Percentiles rank a stretch among this genome's conserved stretches.
These are phyloP conservation scores for Silurus glanis DNA, from an alignment of 2,113 vertebrate genomes.

Conservation along the genomic window DNA sequence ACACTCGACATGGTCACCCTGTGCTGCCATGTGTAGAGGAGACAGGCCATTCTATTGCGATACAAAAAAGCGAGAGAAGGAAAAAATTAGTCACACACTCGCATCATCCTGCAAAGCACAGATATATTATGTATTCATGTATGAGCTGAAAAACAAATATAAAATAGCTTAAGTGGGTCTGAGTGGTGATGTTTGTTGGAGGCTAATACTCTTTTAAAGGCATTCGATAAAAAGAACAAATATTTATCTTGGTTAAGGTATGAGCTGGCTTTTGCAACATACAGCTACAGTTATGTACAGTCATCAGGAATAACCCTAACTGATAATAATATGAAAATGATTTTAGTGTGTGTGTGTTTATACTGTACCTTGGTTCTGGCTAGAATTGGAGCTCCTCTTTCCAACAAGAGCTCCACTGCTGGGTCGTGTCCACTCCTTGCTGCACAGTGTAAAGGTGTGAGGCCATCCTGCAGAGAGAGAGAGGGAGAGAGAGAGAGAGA, in stretches of 20 bases:
- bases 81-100: not conserved
- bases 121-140: not conserved
- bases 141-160: not conserved
- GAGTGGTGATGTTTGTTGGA: not conserved
- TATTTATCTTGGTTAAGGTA: not conserved
- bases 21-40: conserved; percentile 95
- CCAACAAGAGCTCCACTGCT: conserved; percentile 91
- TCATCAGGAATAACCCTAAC: not conserved
- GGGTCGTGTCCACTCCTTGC: conserved; percentile 92
- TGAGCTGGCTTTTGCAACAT: not conserved
- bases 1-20: conserved; percentile 95
- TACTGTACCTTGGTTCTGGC: conserved; percentile 87
- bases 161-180: not conserved
- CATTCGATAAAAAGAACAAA: not conserved
- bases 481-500: conserved; percentile 23
- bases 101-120: not conserved
- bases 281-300: not conserved
- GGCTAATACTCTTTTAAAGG: not conserved
- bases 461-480: conserved; percentile 81
- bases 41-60: conserved; percentile 87
- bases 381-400: conserved; percentile 89
- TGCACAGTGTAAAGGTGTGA: conserved; percentile 95
- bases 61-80: not conserved
- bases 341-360: not conserved
- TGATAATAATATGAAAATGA: not conserved